These are phyloP conservation scores for Pangasius larnaudii DNA, from an alignment of 2,797 vertebrate genomes.

Conservation along the genomic window DNA sequence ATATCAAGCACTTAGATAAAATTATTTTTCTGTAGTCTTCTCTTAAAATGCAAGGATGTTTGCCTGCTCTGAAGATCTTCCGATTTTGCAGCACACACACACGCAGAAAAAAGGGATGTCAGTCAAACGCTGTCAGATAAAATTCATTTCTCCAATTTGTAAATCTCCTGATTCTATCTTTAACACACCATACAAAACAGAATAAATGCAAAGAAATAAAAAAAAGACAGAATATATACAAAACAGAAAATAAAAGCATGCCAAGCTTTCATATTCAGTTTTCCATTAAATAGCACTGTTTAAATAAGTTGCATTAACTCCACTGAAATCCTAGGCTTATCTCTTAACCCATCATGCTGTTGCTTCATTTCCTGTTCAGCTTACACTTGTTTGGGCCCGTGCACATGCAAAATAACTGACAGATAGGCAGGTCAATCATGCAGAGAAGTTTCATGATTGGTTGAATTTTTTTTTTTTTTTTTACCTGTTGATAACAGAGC, in stretches of 20 bases:
- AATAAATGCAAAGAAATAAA: too few relatives aligned
- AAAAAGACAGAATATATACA: neutral
- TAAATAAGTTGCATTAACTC: neutral
- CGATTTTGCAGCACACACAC: neutral
- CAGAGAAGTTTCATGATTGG: neutral
- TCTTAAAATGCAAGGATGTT: neutral
- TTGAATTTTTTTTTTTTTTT: neutral
- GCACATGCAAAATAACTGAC: neutral
- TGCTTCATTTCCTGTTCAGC: neutral
- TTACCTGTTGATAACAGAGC: neutral
- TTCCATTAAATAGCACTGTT: neutral
- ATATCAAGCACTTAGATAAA: neutral
- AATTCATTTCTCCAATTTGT: neutral
- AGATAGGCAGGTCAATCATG: neutral
- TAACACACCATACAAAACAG: neutral
- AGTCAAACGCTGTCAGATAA: neutral
- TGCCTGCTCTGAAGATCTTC: neutral
- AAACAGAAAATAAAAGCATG: neutral
- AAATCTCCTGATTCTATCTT: too few relatives aligned
- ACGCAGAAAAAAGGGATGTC: neutral
- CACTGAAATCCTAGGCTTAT: neutral
- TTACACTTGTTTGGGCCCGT: neutral
- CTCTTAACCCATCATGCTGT: neutral
- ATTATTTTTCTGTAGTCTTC: neutral
- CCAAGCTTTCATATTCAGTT: neutral